Evolutionary conservation across 2,888 invertebrate genomes (phyloP).

Genomic region (Syrphus vitripennis): DNA sequence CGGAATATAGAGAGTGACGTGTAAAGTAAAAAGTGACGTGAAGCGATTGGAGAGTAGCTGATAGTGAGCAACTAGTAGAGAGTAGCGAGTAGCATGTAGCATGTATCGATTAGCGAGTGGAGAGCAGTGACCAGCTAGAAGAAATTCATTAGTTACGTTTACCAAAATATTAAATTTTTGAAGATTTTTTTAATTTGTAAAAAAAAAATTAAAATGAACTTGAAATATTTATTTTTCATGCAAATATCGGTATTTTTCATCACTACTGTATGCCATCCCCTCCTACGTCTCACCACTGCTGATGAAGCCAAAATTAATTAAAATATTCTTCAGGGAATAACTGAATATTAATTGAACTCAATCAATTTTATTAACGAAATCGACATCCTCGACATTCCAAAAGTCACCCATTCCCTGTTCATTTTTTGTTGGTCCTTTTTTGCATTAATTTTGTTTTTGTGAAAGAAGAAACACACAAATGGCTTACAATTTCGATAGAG

Average conservation of each 20-base stretch:
- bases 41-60: too few species aligned
- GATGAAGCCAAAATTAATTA: slow-evolving; percentile 81
- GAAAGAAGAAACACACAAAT: slow-evolving; percentile 16
- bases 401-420: background rate
- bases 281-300: slow-evolving; percentile 72
- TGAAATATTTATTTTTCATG: background rate
- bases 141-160: too few species aligned
- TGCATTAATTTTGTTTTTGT: background rate
- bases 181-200: too few species aligned
- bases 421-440: background rate
- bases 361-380: slow-evolving; percentile 78
- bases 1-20: too few species aligned
- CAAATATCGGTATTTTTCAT: background rate
- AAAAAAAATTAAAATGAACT: background rate
- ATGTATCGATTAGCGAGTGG: too few species aligned
- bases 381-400: background rate
- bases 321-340: slow-evolving; percentile 78
- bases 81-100: too few species aligned
- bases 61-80: too few species aligned
- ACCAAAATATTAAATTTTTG: too few species aligned
- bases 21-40: too few species aligned
- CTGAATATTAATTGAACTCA: slow-evolving; percentile 81
- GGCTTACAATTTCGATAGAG: background rate
- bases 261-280: too few species aligned
- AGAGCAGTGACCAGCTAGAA: too few species aligned